Evolutionary conservation across 2,113 vertebrate species (phyloP), one percentile per base, ranked within the genome.

Genomic region (Promerops cafer): DNA sequence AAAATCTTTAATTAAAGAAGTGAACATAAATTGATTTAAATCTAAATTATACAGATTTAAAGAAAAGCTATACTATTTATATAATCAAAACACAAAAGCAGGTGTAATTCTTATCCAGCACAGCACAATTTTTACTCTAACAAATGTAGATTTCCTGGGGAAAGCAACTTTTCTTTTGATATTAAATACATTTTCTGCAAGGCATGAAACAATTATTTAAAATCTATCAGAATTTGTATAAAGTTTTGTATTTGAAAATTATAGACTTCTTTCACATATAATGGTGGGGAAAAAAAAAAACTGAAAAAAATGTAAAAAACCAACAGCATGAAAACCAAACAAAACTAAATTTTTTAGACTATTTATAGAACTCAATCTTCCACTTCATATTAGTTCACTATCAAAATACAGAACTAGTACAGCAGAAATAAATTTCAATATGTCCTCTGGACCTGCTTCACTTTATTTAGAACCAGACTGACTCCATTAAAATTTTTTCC

Each of bases 251-350:
- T 6, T 45, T 66, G 19, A 83, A 91, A 89, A 76, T 26, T 44
- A 14, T 16, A 30, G 2, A 49, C 2, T 6, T 27, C 18, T 90
- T 83, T 86, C 17, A 12, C 18, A 68, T 30, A 10, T 5, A 83
- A 72, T 30, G 11, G 2, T 47, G 14, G 9, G 1, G 6, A 3
- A 10, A 20, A 59, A 10, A 20, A 59, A 42, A 33, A 37, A 20
- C 2, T 5, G 3, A 33, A 52, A 69, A 66, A 4, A 15, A 30
- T 18, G 1, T 7, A 15, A n/a, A 84, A 75, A 39, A 5, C 0
- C 5, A 54, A 45, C 3, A 39, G 4, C 57, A 81, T 21, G 13
- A 54, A 77, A 81, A 7, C 2, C 30, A 77, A 89, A 17, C 4
- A 28, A 45, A 88, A 2, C 1, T 4, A 60, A 39, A 3, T 18